Percentiles rank a stretch among this genome's conserved stretches.
phyloP scores from a whole-genome alignment of 1,140 invertebrate genomes.

The Subanguina moxae region DNA sequence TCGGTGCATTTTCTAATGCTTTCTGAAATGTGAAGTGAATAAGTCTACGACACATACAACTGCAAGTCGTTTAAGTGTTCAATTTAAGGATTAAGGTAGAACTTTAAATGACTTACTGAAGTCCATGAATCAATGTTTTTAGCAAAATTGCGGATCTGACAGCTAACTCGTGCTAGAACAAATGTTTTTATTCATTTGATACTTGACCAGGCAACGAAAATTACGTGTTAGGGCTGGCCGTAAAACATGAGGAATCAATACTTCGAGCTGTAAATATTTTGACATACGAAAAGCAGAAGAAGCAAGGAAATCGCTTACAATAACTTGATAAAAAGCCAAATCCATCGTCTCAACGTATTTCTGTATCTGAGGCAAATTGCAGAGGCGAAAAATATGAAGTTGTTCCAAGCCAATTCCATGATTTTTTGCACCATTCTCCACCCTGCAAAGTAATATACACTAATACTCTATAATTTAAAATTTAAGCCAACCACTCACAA shows the following conservation, averaged over 20 bases:
- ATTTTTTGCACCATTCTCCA: too few species aligned
- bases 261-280: slow-evolving; percentile 73
- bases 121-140: slow-evolving; percentile 66
- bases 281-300: too few species aligned
- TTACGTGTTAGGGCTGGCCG: slow-evolving; percentile 58
- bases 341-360: slow-evolving; percentile 76
- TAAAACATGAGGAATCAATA: slow-evolving; percentile 90
- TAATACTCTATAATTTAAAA: too few species aligned
- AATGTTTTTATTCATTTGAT: neutral
- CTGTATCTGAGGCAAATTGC: slow-evolving; percentile 66
- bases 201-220: neutral
- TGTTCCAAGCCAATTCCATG: slow-evolving; percentile 28
- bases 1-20: slow-evolving; percentile 77
- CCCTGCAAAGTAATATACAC: too few species aligned
- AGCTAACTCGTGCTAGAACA: neutral
- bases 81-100: neutral
- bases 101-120: neutral
- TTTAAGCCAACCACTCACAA: neutral
- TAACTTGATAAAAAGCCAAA: slow-evolving; percentile 83
- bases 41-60: slow-evolving; percentile 75
- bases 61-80: too few species aligned
- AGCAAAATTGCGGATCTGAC: slow-evolving; percentile 18
- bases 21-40: slow-evolving; percentile 65
- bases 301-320: neutral
- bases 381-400: slow-evolving; percentile 65